Evolutionary conservation across 2,888 invertebrate genomes (phyloP).

Genomic region (Dichetophora obliterata): DNA sequence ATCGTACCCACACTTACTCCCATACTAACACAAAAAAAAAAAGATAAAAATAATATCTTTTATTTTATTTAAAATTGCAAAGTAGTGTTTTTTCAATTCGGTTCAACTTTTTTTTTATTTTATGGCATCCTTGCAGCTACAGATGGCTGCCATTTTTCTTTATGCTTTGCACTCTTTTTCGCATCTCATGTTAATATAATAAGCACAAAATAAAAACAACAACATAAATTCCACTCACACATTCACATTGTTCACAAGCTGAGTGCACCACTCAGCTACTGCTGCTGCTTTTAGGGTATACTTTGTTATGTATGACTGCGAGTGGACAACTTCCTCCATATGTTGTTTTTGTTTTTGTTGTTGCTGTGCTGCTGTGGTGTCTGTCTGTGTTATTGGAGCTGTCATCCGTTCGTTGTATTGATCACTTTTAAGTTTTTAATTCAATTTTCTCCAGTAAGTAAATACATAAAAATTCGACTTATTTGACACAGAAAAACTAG

Average conservation of each 20-base stretch:
- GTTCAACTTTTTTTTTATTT: background rate
- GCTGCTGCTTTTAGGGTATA: background rate
- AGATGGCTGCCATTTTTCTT: background rate
- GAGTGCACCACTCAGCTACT: background rate
- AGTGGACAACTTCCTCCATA: background rate
- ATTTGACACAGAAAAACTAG: too few relatives aligned
- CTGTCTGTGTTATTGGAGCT: background rate
- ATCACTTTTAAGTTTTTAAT: constrained; percentile 9
- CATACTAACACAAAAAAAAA: too few relatives aligned
- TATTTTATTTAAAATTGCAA: constrained; percentile 4
- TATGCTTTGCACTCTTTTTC: background rate
- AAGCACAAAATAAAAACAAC: background rate
- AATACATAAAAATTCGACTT: too few relatives aligned
- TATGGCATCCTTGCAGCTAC: background rate
- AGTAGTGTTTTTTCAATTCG: background rate
- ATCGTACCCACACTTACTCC: background rate
- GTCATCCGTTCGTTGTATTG: background rate
- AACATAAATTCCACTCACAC: background rate
- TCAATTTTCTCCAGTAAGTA: background rate
- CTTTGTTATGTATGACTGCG: background rate
- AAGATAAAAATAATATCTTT: background rate
- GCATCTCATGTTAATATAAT: constrained; percentile 11
- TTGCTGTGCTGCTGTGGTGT: background rate
- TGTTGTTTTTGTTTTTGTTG: background rate
- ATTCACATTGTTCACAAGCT: background rate